Evolutionary conservation across 1,140 invertebrate genomes (phyloP), one percentile per base, ranked within the genome.

Genomic region (Sinonovacula constricta): DNA sequence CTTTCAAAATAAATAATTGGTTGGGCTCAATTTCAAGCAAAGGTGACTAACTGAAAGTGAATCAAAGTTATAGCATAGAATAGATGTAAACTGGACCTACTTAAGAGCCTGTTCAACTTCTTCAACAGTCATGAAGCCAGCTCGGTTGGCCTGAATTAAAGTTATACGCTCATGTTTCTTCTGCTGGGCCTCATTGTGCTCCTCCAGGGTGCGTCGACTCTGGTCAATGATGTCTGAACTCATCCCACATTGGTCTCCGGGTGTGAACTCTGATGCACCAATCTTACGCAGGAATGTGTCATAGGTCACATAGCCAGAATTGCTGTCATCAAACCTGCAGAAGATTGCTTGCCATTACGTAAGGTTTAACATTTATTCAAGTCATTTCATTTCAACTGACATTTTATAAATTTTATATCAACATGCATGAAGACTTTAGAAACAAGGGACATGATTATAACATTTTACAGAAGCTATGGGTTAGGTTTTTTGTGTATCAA

Each of bases 91-190:
- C 53, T n/a, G n/a, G 22, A 69, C 72, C 59, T 67, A 90, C 89
- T 84, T 87, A 12, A 90, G 80, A 54, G 84, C 80, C 75, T 83
- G 75, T 51, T 87, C 83, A 10, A 90, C 85, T 57, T 86, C 70
- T 22, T 83, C 83, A 14, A 86, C 87, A 0, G 86, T 77, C 87
- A 89, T 87, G 60, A 81, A 79, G 5, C 66, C 74, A 7, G 81
- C 76, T n/a, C 82, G 80, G 31, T 84, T 79, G 24, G 88, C 89
- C 69, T 89, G 88, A 60, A 89, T 86, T 28, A 83, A 78, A 12
- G 88, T 89, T 63, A 88, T 87, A 51, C 83, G 81, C 74, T 89
- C 83, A 28, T 90, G 89, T 68, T 85, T 88, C 49, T 54, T 56
- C 57, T 85, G 82, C 72, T 89, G 87, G 22, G 80, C 54, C 18